These are phyloP conservation scores for Clupea harengus DNA, from an alignment of 2,113 vertebrate species.

Conservation along the genomic window DNA sequence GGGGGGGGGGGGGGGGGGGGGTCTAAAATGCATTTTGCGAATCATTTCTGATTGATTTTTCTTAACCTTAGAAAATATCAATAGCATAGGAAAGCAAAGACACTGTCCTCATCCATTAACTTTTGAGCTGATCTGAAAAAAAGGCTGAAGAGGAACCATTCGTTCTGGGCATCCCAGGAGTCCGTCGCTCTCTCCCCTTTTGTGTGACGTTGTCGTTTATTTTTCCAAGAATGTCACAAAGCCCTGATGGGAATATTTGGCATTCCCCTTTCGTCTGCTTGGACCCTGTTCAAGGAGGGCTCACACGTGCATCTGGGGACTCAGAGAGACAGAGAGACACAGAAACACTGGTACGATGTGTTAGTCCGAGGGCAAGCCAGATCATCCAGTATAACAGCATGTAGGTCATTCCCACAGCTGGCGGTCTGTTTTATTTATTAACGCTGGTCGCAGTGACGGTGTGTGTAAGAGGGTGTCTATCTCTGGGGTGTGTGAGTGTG, in stretches of 20 bases:
- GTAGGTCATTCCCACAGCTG: slow-evolving; percentile 18
- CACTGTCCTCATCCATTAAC: neutral
- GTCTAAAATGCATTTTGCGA: neutral
- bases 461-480: neutral
- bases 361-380: slow-evolving; percentile 23
- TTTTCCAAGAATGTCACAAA: slow-evolving; percentile 64
- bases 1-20: neutral
- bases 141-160: neutral
- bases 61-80: slow-evolving; percentile 12
- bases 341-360: neutral
- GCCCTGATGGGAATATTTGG: slow-evolving; percentile 61
- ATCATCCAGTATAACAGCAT: slow-evolving; percentile 32
- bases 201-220: slow-evolving; percentile 11
- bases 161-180: neutral
- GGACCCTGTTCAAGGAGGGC: neutral
- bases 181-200: neutral
- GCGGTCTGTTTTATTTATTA: neutral
- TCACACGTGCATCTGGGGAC: neutral
- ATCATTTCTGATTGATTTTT: slow-evolving; percentile 12
- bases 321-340: too few species aligned
- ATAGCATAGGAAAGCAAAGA: neutral
- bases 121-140: neutral
- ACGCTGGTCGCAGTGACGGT: slow-evolving; percentile 18
- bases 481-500: neutral
- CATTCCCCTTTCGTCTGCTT: slow-evolving; percentile 46